These are phyloP conservation scores for Limnothrissa miodon DNA, from an alignment of 2,113 vertebrate genomes.

Conservation along the genomic window DNA sequence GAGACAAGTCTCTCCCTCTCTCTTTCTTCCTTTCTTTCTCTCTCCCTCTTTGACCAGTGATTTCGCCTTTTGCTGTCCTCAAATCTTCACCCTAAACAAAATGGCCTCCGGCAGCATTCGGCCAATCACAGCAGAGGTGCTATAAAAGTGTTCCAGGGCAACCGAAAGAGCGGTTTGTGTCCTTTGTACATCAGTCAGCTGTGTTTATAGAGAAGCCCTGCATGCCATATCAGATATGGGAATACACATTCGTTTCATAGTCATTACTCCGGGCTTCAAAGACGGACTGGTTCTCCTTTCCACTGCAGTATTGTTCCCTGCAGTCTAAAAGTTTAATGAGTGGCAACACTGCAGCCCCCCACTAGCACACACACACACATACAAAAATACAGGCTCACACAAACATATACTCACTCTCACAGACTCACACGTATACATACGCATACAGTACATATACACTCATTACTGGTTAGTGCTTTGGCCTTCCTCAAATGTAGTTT, in stretches of 20 bases:
- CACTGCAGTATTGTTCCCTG: conserved; percentile 30
- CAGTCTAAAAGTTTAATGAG: conserved; percentile 29
- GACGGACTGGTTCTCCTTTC: not conserved
- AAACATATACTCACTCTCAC: not conserved
- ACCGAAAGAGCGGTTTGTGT: conserved; percentile 8
- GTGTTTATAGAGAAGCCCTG: not conserved
- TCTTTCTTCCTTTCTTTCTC: not conserved
- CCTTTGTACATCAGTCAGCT: conserved; percentile 3
- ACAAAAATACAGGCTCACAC: not conserved
- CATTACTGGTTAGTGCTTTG: too few relatives aligned
- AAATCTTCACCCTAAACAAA: not conserved
- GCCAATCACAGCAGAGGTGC: not conserved
- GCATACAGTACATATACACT: not conserved
- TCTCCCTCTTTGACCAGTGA: not conserved
- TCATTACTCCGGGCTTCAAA: conserved; percentile 43
- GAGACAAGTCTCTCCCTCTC: not conserved
- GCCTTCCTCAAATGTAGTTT: too few relatives aligned
- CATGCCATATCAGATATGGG: conserved; percentile 7
- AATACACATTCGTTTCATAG: conserved; percentile 18
- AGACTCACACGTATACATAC: not conserved
- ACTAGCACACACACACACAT: not conserved
- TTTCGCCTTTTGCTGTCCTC: not conserved
- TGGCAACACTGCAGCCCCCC: conserved; percentile 18
- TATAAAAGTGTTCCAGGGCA: not conserved
- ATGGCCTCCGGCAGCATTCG: not conserved